These are phyloP conservation scores for Aplochiton taeniatus DNA, from an alignment of 2,797 vertebrate genomes.

Conservation along the genomic window DNA sequence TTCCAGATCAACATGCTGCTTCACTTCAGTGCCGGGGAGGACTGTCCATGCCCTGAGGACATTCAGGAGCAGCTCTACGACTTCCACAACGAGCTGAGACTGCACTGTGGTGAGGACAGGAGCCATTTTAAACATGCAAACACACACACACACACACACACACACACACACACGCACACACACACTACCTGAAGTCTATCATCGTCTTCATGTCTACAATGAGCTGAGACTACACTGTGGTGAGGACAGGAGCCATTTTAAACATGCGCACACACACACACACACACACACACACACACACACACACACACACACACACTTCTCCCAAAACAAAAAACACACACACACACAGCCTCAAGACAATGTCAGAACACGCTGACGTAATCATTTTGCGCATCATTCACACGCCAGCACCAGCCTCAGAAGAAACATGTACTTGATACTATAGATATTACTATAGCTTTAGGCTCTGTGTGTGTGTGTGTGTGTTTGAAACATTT, in stretches of 20 bases:
- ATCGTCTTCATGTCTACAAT: too few species aligned
- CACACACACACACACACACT: too few species aligned
- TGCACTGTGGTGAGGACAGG: constrained; percentile 92
- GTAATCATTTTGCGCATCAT: too few species aligned
- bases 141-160: background rate
- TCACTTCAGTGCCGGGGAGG: constrained; percentile 92
- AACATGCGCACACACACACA: background rate
- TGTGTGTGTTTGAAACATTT: constrained; percentile 7
- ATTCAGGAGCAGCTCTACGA: constrained; percentile 91
- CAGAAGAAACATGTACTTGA: background rate
- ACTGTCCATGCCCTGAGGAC: constrained; percentile 93
- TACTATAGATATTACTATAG: background rate
- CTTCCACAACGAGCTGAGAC: constrained; percentile 92
- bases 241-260: too few species aligned
- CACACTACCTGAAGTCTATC: background rate
- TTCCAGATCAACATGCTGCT: constrained; percentile 97
- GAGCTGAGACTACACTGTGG: too few species aligned
- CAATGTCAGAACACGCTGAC: too few species aligned
- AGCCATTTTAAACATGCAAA: too few species aligned
- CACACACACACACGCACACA: background rate
- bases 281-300: too few species aligned
- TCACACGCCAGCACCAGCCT: too few species aligned
- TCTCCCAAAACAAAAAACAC: too few species aligned
- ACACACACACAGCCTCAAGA: too few species aligned
- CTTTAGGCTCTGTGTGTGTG: constrained; percentile 1